These are phyloP conservation scores for Calyptommatus sinebrachiatus DNA, from an alignment of 2,113 vertebrate genomes.

Conservation along the genomic window DNA sequence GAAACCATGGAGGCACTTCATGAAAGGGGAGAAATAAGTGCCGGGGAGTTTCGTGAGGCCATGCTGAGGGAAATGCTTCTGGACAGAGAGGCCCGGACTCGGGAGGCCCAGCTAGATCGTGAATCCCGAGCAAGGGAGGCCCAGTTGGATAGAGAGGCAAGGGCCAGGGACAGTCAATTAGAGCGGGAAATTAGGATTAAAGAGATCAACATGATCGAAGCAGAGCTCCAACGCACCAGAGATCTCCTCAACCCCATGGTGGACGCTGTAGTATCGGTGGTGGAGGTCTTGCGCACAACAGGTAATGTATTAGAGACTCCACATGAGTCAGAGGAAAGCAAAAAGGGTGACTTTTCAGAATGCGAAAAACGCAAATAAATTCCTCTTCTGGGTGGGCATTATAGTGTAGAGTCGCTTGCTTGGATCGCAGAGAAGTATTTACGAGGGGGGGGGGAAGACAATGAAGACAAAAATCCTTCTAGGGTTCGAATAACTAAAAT, in stretches of 20 bases:
- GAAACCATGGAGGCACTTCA: conserved; percentile 34
- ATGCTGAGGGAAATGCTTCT: conserved; percentile 33
- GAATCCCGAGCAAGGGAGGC: conserved; percentile 23
- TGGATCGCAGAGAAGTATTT: not conserved
- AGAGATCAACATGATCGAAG: conserved; percentile 26
- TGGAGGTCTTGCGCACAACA: conserved; percentile 2
- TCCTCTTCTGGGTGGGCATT: not conserved
- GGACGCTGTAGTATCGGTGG: conserved; percentile 9
- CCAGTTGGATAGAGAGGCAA: conserved; percentile 21
- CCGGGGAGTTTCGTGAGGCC: conserved; percentile 22
- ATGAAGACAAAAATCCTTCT: not conserved
- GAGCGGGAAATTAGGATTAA: conserved; percentile 28
- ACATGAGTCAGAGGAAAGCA: not conserved
- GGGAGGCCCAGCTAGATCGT: conserved; percentile 22
- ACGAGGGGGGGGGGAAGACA: not conserved
- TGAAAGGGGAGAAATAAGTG: conserved; percentile 16
- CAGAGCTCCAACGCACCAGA: conserved; percentile 20
- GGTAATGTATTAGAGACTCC: not conserved
- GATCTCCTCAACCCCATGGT: conserved; percentile 31
- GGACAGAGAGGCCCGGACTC: conserved; percentile 21
- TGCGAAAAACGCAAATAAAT: conserved; percentile 1
- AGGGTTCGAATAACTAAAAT: not conserved
- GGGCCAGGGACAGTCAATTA: conserved; percentile 9
- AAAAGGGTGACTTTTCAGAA: not conserved
- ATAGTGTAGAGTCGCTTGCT: not conserved